Evolutionary conservation across 1,140 invertebrate genomes (phyloP), one percentile per base, ranked within the genome.

Genomic region (Zaprionus davidi): DNA sequence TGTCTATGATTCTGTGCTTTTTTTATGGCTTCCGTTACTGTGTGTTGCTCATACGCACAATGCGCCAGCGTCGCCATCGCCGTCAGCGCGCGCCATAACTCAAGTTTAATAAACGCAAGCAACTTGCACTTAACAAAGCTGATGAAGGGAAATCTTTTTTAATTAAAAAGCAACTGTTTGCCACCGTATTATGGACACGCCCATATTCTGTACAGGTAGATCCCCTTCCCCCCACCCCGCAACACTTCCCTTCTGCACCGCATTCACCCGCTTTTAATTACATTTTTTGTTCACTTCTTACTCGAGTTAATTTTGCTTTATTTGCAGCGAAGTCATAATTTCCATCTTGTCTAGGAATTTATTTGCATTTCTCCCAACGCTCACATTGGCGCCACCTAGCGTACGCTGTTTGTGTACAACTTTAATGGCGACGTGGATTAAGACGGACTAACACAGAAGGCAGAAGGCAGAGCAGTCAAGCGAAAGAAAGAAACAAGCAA

Each of bases 91-190:
- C 49, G 51, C 41, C 70, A 49, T 55, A 76, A 67, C 75, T 69
- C 51, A 70, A 78, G 69, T 79, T 79, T 79, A 76, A 76, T 79
- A 76, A 79, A 76, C 67, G 73, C 63, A 62, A 71, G 46, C 53
- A 76, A 72, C 63, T 76, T 76, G 68, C 76, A 70, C 62, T 78
- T 71, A 64, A 76, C 59, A 69, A 70, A 80, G 75, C 78, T 78
- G 70, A 78, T 79, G 64, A 78, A 78, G 78, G 62, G 56, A 80
- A 77, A 78, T 80, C 75, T 70, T 80, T 76, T 80, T 80, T 80
- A 80, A 80, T 80, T 80, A 80, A 80, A 80, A 80, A 80, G 65
- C 70, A 80, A 80, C 78, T 80, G 75, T 79, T 77, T 80, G 65
- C 63, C 68, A 78, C 62, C 58, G 67, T 68, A 64, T 60, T 73